Conservation (phyloP, 1,140 invertebrate species). For the Panulirus ornatus region DNA sequence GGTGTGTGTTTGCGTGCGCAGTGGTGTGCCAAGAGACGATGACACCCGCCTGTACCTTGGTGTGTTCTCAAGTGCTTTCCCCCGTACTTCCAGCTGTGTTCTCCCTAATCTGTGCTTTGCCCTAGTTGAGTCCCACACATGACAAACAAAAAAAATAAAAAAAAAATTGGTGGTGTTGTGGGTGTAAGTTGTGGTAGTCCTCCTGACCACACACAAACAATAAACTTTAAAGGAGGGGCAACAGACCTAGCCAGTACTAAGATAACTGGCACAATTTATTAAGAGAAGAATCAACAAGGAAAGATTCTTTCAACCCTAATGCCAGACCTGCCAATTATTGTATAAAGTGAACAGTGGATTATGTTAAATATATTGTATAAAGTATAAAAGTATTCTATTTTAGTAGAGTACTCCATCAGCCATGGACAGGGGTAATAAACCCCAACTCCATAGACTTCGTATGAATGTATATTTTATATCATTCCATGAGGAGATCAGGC, state of each 20-base stretch:
- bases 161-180: background rate
- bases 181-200: background rate
- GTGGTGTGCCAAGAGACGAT: conserved; percentile 58
- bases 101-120: conserved; percentile 41
- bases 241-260: conserved; percentile 20
- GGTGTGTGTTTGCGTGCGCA: conserved; percentile 15
- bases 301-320: conserved; percentile 45
- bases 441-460: conserved; percentile 53
- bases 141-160: background rate
- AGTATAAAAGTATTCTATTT: conserved; percentile 71
- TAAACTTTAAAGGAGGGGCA: conserved; percentile 30
- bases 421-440: conserved; percentile 37
- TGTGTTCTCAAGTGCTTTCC: conserved; percentile 49
- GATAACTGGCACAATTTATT: conserved; percentile 22
- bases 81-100: conserved; percentile 62
- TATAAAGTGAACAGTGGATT: conserved; percentile 68
- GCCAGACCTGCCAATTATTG: conserved; percentile 70
- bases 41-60: conserved; percentile 49
- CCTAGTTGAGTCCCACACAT: conserved; percentile 23
- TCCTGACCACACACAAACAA: conserved; percentile 18
- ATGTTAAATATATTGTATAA: conserved; percentile 67
- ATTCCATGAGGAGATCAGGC: conserved; percentile 65
- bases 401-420: conserved; percentile 65
- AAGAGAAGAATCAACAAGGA: conserved; percentile 36
- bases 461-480: conserved; percentile 71